phyloP scores from a whole-genome alignment of 2,797 vertebrate species.

The Phrynocephalus forsythii region DNA sequence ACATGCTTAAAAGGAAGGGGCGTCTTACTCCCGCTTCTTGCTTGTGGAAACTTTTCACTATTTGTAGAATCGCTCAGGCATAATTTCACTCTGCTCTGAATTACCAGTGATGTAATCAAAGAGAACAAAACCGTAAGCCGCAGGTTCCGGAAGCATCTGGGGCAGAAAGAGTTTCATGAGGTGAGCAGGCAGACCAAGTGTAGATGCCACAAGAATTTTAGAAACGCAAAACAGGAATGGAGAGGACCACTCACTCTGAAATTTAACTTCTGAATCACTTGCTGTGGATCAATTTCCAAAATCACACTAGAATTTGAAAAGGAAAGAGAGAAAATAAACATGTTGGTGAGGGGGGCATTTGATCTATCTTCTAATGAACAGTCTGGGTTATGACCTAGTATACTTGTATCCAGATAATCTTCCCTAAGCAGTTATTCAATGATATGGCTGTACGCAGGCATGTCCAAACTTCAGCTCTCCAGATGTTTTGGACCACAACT shows the following conservation, averaged over 20 bases:
- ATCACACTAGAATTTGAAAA: conserved; percentile 83
- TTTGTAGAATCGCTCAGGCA: conserved; percentile 55
- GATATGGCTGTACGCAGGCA: background rate
- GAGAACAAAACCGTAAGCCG: conserved; percentile 84
- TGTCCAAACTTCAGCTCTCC: no score
- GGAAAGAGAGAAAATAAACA: conserved; percentile 1
- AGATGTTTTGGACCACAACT: no score
- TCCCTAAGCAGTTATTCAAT: no score
- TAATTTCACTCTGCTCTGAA: conserved; percentile 70
- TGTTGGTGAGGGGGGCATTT: background rate
- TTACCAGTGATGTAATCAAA: conserved; percentile 87
- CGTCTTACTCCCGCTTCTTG: conserved; percentile 34
- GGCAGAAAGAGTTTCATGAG: conserved; percentile 2
- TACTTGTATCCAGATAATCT: background rate
- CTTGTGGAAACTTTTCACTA: conserved; percentile 56
- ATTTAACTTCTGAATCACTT: conserved; percentile 92
- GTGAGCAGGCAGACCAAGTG: background rate
- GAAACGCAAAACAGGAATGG: background rate
- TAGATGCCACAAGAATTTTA: background rate
- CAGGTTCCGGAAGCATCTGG: conserved; percentile 80
- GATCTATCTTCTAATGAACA: background rate
- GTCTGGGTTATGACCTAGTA: background rate
- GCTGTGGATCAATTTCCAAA: conserved; percentile 92
- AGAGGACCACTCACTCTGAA: conserved; percentile 83
- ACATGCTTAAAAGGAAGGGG: conserved; percentile 32